Evolutionary conservation across 2,113 vertebrate genomes (phyloP).

Genomic region (Aspiorhynchus laticeps): DNA sequence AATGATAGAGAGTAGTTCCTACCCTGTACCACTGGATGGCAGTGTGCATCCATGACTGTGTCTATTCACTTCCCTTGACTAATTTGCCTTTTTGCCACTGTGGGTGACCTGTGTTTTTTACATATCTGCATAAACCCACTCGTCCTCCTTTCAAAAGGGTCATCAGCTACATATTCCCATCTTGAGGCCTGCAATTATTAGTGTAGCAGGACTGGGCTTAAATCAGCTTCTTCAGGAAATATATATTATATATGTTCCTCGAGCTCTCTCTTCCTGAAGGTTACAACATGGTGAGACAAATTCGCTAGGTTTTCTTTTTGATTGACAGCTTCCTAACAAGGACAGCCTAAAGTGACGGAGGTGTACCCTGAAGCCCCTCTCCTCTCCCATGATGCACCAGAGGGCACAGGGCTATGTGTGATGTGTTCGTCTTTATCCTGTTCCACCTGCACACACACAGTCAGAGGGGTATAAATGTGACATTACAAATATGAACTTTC

Average conservation of each 20-base stretch:
- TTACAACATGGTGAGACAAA: conserved; percentile 12
- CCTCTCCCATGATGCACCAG: conserved; percentile 35
- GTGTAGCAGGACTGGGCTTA: not conserved
- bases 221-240: not conserved
- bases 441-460: not conserved
- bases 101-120: conserved; percentile 1
- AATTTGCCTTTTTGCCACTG: not conserved
- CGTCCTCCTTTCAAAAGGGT: not conserved
- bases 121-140: not conserved
- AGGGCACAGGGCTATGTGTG: conserved; percentile 23
- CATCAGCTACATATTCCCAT: not conserved
- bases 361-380: conserved; percentile 11
- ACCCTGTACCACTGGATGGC: conserved; percentile 71
- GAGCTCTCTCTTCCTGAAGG: not conserved
- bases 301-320: conserved; percentile 58
- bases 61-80: not conserved
- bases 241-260: not conserved
- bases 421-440: conserved; percentile 34
- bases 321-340: conserved; percentile 78
- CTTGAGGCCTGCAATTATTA: not conserved
- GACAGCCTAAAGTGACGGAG: conserved; percentile 72
- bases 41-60: conserved; percentile 68
- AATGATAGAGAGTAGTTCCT: not conserved
- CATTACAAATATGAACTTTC: conserved; percentile 13
- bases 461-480: conserved; percentile 20